phyloP scores from a whole-genome alignment of 2,888 invertebrate genomes.

The Elegia similella region DNA sequence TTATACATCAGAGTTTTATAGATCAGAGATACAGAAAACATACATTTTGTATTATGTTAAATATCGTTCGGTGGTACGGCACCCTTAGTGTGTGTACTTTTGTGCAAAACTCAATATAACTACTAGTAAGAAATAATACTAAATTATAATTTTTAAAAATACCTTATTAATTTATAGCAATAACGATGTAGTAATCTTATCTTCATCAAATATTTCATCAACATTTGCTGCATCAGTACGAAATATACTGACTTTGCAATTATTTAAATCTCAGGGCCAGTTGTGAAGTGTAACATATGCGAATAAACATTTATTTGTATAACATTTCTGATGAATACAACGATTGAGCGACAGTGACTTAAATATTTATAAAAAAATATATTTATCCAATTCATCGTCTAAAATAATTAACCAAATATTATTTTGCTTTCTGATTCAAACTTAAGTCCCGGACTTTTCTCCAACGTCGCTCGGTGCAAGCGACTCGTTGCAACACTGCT shows the following conservation, averaged over 20 bases:
- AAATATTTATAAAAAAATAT: too few species aligned
- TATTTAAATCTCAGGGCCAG: background rate
- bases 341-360: too few species aligned
- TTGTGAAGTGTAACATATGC: background rate
- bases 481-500: slow-evolving; percentile 47
- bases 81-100: too few species aligned
- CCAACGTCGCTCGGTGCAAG: slow-evolving; percentile 27
- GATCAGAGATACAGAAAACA: too few species aligned
- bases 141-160: background rate
- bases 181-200: background rate
- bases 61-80: too few species aligned
- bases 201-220: background rate
- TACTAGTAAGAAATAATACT: too few species aligned
- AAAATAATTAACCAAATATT: background rate
- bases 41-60: too few species aligned
- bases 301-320: background rate
- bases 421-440: background rate
- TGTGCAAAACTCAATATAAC: too few species aligned
- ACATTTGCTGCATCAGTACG: background rate
- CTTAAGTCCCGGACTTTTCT: slow-evolving; percentile 25
- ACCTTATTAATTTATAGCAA: background rate
- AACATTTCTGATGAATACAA: background rate
- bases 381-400: background rate
- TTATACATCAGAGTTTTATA: too few species aligned
- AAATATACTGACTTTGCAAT: background rate